phyloP scores from a whole-genome alignment of 2,888 invertebrate genomes.

The Conistra vaccinii region DNA sequence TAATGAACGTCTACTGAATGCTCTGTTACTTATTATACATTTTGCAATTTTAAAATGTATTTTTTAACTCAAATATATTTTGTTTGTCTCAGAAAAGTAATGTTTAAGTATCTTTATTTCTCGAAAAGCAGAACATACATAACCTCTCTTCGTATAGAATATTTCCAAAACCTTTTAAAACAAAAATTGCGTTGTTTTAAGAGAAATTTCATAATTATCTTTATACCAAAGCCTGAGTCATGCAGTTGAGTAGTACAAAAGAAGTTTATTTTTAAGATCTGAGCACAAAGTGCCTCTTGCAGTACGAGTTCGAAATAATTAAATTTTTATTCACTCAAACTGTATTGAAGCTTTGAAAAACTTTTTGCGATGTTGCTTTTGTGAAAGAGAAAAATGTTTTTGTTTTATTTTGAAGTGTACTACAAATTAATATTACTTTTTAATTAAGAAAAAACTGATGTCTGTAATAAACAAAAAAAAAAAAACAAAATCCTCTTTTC shows the following conservation, averaged over 20 bases:
- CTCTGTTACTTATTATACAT: background rate
- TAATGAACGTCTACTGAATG: background rate
- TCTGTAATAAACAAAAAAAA: background rate
- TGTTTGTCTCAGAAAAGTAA: background rate
- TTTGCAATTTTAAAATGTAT: background rate
- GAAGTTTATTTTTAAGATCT: conserved; percentile 80
- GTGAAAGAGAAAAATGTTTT: conserved; percentile 6
- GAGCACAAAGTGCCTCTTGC: conserved; percentile 67
- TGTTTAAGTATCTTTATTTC: background rate
- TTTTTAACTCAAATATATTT: background rate
- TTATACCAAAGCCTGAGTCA: conserved; percentile 64
- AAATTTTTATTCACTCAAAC: conserved; percentile 68
- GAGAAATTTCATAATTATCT: conserved; percentile 63
- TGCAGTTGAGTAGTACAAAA: conserved; percentile 74
- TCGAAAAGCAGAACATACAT: background rate
- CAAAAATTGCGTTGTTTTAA: conserved; percentile 51
- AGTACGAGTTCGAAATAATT: conserved; percentile 68
- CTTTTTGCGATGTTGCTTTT: conserved; percentile 37
- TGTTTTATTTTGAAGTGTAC: conserved; percentile 2
- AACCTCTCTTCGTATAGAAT: conserved; percentile 1
- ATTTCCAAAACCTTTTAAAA: conserved; percentile 21
- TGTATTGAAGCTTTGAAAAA: conserved; percentile 53
- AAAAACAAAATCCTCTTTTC: background rate
- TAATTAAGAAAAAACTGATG: no score
- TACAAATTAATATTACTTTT: no score